A percentile compares a stretch with the other conserved stretches of the same genome.
These are phyloP conservation scores for Leucophora obtusa DNA, from an alignment of 2,888 invertebrate genomes.

Conservation along the genomic window DNA sequence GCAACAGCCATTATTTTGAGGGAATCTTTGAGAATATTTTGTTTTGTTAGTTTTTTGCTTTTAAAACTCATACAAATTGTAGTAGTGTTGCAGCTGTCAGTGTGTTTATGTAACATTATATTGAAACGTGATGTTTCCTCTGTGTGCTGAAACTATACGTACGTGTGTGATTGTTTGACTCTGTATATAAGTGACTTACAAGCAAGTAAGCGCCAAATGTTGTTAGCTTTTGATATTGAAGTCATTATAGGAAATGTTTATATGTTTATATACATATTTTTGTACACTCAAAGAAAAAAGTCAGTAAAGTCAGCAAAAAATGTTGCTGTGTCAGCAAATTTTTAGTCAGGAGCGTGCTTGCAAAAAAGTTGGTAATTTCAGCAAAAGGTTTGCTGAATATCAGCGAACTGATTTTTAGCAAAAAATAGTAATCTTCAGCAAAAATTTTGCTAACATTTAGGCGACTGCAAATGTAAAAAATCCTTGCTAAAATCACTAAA, in stretches of 20 bases:
- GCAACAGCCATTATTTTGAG: neutral
- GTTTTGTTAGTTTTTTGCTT: neutral
- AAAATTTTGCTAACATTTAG: no score
- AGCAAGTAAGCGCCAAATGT: conserved; percentile 16
- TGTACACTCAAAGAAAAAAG: neutral
- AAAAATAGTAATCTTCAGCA: no score
- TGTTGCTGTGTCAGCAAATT: no score
- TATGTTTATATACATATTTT: neutral
- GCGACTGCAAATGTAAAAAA: no score
- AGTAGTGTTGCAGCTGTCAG: conserved; percentile 7
- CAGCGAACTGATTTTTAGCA: no score
- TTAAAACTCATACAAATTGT: conserved; percentile 11
- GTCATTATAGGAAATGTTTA: conserved; percentile 7
- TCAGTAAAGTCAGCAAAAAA: no score
- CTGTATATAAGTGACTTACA: conserved; percentile 2
- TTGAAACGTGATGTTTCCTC: conserved; percentile 26
- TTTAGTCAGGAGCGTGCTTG: no score
- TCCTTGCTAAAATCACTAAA: no score
- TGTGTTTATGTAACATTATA: conserved; percentile 11
- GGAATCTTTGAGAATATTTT: neutral
- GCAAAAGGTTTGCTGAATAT: no score
- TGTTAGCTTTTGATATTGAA: conserved; percentile 17
- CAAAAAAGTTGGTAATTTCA: no score
- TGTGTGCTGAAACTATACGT: neutral
- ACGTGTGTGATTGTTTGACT: neutral